Evolutionary conservation across 2,888 invertebrate genomes (phyloP), one percentile per base, ranked within the genome.

Genomic region (Drosophila quinaria): DNA sequence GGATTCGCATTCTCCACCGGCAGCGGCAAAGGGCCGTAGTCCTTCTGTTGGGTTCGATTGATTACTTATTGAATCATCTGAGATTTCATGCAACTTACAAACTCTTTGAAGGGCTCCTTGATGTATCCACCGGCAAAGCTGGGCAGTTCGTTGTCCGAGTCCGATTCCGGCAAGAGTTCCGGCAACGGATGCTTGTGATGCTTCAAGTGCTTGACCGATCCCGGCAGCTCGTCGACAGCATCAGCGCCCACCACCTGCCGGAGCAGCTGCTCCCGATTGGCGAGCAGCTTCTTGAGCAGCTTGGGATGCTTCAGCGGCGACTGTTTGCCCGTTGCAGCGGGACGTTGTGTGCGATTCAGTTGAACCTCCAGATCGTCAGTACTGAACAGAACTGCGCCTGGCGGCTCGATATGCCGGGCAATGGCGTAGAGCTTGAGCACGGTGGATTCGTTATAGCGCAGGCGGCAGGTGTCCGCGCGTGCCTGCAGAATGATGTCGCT

Each of bases 361-460:
- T 90, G 92, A 4, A 93, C 85, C 56, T 92, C 90, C 50, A 93
- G 65, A 51, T 93, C 93, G 72, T 93, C 93, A 75, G 96, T 96
- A 84, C 94, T 95, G 82, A 97, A 97, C 5, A 97, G 91, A n/a
- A 95, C 93, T 51, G 94, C 92, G 29, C 96, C 97, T n/a, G 96
- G 96, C 10, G 95, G 94, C 70, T 95, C 94, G 51, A 95, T 94
- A 76, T 95, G 95, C 65, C 95, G 94, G 0, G 93, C 92, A 59
- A 93, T 92, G 5, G 95, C 96, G 68, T 95, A 95, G 17, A 97
- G 91, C 88, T 95, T 95, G 35, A 95, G 94, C 54, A 94, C 94
- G 52, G 95, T 94, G 2, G 95, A 94, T 1, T 95, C 94, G 89
- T 96, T 96, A 83, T 96, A 96, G 22, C 96, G 93, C 17, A 96